These are phyloP conservation scores for Autographa pulchrina DNA, from an alignment of 2,888 invertebrate species.

Conservation along the genomic window DNA sequence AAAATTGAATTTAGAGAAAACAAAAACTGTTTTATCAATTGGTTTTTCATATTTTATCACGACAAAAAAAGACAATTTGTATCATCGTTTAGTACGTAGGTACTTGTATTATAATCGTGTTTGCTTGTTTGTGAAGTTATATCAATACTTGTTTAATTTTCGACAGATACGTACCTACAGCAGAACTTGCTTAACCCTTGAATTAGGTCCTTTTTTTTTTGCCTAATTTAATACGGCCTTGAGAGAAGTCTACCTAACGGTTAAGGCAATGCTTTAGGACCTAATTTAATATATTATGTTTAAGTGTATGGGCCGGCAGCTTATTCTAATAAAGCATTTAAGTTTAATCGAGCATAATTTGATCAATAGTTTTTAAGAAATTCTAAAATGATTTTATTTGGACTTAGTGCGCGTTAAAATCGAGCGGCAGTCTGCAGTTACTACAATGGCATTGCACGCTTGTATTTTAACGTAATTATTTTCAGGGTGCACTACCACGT, in stretches of 20 bases:
- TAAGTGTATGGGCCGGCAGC: background rate
- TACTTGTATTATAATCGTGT: background rate
- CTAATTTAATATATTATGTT: background rate
- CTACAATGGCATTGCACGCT: no score
- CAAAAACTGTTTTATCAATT: no score
- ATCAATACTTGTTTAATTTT: background rate
- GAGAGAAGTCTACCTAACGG: background rate
- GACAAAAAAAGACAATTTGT: background rate
- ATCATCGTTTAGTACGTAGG: background rate
- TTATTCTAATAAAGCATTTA: background rate
- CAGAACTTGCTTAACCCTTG: background rate
- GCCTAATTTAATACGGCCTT: background rate
- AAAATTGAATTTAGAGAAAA: no score
- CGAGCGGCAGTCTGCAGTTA: no score
- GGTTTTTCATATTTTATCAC: background rate
- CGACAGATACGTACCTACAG: background rate
- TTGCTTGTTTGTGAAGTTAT: background rate
- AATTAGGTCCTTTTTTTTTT: background rate
- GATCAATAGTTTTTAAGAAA: background rate
- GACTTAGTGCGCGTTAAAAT: background rate
- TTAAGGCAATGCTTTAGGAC: background rate
- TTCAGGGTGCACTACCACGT: background rate
- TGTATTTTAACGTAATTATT: no score
- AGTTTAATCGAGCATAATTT: conserved; percentile 4
- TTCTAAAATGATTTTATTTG: background rate